Base-by-base conservation (phyloP, 2,888 invertebrate species). In the Tolmerus cingulatus region DNA sequence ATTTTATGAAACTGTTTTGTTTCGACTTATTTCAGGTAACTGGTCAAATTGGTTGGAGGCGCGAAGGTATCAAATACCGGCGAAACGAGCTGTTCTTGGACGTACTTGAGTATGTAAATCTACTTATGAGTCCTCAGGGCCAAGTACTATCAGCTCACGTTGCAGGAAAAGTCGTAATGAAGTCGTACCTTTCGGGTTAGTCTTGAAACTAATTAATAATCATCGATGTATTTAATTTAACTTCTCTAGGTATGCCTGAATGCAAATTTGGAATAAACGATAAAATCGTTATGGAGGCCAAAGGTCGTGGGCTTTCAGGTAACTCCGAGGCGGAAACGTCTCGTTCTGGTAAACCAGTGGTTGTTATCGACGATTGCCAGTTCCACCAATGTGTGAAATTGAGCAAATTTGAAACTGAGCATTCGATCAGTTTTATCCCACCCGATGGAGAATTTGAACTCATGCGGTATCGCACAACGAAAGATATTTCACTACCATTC, bases 211-310 rank as follows among this genome's bases (percentile, higher is more conserved):
- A 46, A 5, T n/a, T 27, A 51, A 9, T 76, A 51, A 55, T 30
- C 9, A 57, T 14, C 14, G 43, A 74, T 19, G 14, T 78, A 27
- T 4, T 51, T 5, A 14, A 34, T 40, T n/a, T 51, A 30, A n/a
- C 34, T 30, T 34, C 34, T 37, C 5, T 34, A 92, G 99, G 99
- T 46, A 99, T 99, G 99, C 99, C 99, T 0, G 99, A 99, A 93
- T 99, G 99, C 94, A 99, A 99, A 94, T 99, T 97, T 92, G 99
- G 99, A 19, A 99, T 99, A 91, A 99, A 99, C 91, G 99, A 99
- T 93, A 99, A 99, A 93, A 97, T 99, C 88, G 97, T 99, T 7
- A 98, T 99, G 97, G 99, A 99, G 91, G 96, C 97, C 0, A 97
- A 97, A 91, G 97, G 97, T 2, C 96, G 96, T 90, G 95, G 96